These are phyloP conservation scores for Fregetta grallaria DNA, from an alignment of 2,113 vertebrate genomes.

Conservation along the genomic window DNA sequence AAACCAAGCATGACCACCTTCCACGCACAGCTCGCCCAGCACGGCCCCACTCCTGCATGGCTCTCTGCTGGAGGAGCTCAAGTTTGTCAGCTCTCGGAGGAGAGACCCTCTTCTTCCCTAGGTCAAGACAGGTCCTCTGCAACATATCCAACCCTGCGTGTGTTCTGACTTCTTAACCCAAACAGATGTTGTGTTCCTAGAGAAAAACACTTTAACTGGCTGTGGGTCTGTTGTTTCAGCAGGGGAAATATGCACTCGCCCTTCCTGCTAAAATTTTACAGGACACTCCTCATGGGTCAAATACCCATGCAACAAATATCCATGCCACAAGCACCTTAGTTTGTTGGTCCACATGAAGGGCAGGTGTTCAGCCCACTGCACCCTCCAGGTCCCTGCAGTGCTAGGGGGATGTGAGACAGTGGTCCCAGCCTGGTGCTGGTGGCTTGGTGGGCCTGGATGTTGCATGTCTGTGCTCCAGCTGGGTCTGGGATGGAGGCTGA, in stretches of 20 bases:
- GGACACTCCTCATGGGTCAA: neutral
- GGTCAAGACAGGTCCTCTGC: neutral
- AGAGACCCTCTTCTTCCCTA: neutral
- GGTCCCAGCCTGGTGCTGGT: neutral
- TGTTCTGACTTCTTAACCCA: neutral
- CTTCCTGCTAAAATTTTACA: neutral
- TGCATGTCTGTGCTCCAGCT: neutral
- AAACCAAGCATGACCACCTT: slow-evolving; percentile 38
- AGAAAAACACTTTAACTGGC: neutral
- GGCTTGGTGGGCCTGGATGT: neutral
- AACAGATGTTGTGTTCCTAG: neutral
- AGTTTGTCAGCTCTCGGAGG: neutral
- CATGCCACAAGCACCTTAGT: neutral
- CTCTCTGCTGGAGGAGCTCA: neutral
- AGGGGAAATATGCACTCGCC: fast-evolving
- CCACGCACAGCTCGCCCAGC: neutral
- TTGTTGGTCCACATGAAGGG: neutral
- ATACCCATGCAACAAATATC: neutral
- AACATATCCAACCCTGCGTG: neutral
- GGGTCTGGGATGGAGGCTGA: neutral
- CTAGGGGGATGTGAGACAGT: neutral
- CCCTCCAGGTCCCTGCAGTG: neutral
- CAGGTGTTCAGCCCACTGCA: neutral
- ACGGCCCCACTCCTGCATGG: neutral
- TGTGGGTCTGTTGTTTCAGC: neutral